Evolutionary conservation across 2,797 vertebrate species (phyloP).

Genomic region (Gymnodraco acuticeps): DNA sequence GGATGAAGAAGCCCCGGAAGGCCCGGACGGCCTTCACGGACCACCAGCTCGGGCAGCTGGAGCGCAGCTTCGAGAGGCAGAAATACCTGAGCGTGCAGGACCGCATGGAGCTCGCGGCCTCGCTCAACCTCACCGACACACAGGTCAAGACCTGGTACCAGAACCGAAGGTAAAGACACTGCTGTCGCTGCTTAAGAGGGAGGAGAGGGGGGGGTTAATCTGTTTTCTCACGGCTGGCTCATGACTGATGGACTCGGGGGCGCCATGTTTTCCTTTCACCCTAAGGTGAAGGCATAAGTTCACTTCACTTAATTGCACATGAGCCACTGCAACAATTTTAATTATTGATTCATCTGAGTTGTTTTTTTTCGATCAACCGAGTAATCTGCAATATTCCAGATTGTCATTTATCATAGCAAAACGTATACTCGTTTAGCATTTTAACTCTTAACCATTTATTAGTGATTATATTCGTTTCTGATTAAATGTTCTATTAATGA

Average conservation of each 20-base stretch:
- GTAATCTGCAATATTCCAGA: neutral
- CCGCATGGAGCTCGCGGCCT: conserved; percentile 97
- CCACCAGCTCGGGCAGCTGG: conserved; percentile 97
- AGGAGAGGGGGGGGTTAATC: neutral
- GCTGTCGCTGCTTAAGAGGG: conserved; percentile 7
- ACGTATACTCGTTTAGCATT: neutral
- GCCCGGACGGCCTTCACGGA: conserved; percentile 98
- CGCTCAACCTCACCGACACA: conserved; percentile 98
- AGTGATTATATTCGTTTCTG: neutral
- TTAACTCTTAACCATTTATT: neutral
- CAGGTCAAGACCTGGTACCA: conserved; percentile 99
- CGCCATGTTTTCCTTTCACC: conserved; percentile 49
- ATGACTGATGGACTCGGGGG: conserved; percentile 29
- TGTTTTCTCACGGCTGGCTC: conserved; percentile 45
- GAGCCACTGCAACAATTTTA: conserved; percentile 10
- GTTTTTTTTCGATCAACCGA: neutral
- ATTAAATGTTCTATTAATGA: neutral
- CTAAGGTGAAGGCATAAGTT: conserved; percentile 17
- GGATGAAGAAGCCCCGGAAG: conserved; percentile 97
- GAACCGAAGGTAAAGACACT: conserved; percentile 91
- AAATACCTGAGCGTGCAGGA: conserved; percentile 99
- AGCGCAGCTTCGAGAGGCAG: conserved; percentile 97
- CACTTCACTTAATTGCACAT: conserved; percentile 4
- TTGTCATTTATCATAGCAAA: neutral
- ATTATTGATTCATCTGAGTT: conserved; percentile 10